These are phyloP conservation scores for Alviniconcha strummeri DNA, from an alignment of 2,888 invertebrate species.

Conservation along the genomic window DNA sequence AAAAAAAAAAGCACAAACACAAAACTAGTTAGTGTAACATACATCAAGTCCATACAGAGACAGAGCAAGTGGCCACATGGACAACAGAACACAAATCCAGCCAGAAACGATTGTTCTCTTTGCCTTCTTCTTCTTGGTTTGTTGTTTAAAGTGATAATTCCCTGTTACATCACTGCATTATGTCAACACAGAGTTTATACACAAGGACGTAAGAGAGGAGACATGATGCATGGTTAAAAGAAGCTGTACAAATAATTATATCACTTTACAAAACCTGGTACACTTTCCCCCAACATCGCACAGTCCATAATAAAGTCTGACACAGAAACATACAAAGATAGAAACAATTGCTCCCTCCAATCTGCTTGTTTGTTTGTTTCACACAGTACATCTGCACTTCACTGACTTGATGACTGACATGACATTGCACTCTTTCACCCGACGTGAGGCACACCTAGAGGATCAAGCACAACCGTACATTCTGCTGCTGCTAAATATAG, in stretches of 20 bases:
- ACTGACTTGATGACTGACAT: not conserved
- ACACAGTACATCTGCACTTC: slow-evolving; percentile 3
- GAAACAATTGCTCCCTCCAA: slow-evolving; percentile 26
- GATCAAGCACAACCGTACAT: slow-evolving; percentile 9
- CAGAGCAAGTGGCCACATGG: not conserved
- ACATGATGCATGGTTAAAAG: slow-evolving; percentile 25
- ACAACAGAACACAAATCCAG: not conserved
- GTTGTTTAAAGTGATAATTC: not conserved
- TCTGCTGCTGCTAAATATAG: slow-evolving; percentile 3
- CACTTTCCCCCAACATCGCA: not conserved
- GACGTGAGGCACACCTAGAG: not conserved
- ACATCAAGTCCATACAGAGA: not conserved
- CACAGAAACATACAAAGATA: slow-evolving; percentile 20
- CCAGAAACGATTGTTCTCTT: not conserved
- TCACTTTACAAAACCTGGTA: slow-evolving; percentile 11
- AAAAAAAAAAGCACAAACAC: too few species aligned
- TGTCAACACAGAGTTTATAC: slow-evolving; percentile 25
- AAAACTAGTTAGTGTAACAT: too few species aligned
- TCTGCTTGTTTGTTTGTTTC: not conserved
- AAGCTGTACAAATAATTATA: slow-evolving; percentile 23
- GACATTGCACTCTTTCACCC: slow-evolving; percentile 21
- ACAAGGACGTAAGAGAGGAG: slow-evolving; percentile 5
- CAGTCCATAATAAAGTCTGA: too few species aligned
- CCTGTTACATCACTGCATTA: slow-evolving; percentile 27
- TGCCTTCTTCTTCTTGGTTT: not conserved